phyloP scores from a whole-genome alignment of 1,140 invertebrate species.

The Musca vetustissima region DNA sequence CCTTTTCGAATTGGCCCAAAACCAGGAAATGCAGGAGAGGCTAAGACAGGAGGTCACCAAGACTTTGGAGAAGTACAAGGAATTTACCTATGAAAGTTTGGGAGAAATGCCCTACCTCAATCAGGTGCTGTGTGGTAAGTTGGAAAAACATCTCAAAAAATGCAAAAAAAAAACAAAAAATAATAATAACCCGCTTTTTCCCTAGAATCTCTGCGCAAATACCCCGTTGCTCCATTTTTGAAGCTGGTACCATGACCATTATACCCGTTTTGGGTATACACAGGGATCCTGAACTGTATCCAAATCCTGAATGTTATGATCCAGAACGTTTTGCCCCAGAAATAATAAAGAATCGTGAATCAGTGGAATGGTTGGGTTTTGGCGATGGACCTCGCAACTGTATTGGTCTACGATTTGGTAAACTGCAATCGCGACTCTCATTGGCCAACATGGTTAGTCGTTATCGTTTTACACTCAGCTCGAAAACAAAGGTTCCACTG shows the following conservation, averaged over 20 bases:
- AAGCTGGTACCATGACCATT: constrained; percentile 39
- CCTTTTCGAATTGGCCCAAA: constrained; percentile 60
- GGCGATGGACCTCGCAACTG: constrained; percentile 59
- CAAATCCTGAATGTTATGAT: constrained; percentile 68
- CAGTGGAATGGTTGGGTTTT: constrained; percentile 61
- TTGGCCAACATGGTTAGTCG: constrained; percentile 38
- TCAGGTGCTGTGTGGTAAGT: constrained; percentile 52
- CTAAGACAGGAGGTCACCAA: too few relatives aligned
- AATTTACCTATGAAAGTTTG: too few relatives aligned
- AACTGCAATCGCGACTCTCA: constrained; percentile 56
- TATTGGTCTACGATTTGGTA: constrained; percentile 59
- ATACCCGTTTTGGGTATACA: constrained; percentile 65
- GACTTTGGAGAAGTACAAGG: too few relatives aligned
- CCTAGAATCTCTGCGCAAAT: constrained; percentile 47
- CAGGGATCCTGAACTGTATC: constrained; percentile 64
- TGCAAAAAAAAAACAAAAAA: too few relatives aligned
- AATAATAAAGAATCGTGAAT: constrained; percentile 52
- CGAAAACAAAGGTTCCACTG: constrained; percentile 30
- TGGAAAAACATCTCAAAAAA: neutral
- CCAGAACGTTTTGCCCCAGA: constrained; percentile 68
- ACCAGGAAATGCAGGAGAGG: too few relatives aligned
- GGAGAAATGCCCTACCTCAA: too few relatives aligned
- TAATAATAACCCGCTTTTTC: neutral
- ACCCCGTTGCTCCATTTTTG: constrained; percentile 56
- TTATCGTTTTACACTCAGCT: constrained; percentile 35